Evolutionary conservation across 2,797 vertebrate genomes (phyloP).

Genomic region (Acrossocheilus wenchowensis): DNA sequence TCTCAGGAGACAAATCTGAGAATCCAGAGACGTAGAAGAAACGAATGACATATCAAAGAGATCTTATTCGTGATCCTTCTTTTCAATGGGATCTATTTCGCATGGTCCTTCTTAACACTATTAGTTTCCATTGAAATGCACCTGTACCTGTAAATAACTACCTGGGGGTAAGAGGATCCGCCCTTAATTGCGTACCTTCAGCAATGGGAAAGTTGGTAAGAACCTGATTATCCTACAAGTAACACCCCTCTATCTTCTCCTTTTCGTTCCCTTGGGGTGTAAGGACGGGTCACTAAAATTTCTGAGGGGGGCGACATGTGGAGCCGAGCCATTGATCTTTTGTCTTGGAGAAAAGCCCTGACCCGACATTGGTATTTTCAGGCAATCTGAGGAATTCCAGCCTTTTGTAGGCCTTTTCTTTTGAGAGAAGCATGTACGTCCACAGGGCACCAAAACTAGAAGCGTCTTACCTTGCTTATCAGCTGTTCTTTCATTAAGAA

Average conservation of each 20-base stretch:
- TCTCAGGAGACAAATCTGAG: neutral
- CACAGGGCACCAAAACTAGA: constrained; percentile 30
- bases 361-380: constrained; percentile 61
- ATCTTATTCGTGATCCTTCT: neutral
- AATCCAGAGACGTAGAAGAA: neutral
- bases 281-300: constrained; percentile 63
- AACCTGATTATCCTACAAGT: constrained; percentile 39
- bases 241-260: constrained; percentile 30
- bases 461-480: constrained; percentile 54
- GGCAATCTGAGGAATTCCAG: constrained; percentile 53
- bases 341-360: constrained; percentile 62
- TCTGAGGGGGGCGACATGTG: constrained; percentile 61
- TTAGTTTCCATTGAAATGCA: constrained; percentile 43
- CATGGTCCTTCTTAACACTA: constrained; percentile 24
- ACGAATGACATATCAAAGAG: constrained; percentile 24
- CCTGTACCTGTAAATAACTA: constrained; percentile 37
- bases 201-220: constrained; percentile 50
- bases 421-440: constrained; percentile 40
- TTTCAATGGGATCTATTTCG: constrained; percentile 24
- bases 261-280: constrained; percentile 47
- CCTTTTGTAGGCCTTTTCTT: constrained; percentile 34
- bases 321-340: constrained; percentile 70
- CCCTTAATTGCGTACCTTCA: constrained; percentile 41
- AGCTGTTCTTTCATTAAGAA: constrained; percentile 50
- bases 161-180: constrained; percentile 23